Conservation (phyloP, 2,113 vertebrate species). For the Cariama cristata region DNA sequence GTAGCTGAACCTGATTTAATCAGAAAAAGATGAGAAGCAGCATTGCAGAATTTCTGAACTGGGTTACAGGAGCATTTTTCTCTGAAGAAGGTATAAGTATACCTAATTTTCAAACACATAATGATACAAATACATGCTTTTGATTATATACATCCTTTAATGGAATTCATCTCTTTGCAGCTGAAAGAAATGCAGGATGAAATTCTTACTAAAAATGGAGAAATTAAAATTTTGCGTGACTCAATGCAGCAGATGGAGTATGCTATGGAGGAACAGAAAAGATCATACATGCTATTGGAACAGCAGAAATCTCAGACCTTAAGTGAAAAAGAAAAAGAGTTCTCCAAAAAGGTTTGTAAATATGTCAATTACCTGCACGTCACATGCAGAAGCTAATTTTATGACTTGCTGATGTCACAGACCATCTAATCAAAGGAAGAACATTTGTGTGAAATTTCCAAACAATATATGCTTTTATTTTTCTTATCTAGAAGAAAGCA, state of each 20-base stretch:
- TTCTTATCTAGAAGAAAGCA: background rate
- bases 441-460: background rate
- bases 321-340: constrained; percentile 88
- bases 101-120: background rate
- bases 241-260: constrained; percentile 84
- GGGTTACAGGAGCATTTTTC: background rate
- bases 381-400: background rate
- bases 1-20: background rate
- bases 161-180: constrained; percentile 74
- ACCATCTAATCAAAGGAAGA: background rate
- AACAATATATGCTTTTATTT: background rate
- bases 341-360: constrained; percentile 86
- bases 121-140: background rate
- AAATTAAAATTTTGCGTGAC: constrained; percentile 92
- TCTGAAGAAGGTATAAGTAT: background rate
- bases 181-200: constrained; percentile 89
- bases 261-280: constrained; percentile 85
- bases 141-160: background rate
- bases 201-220: constrained; percentile 90
- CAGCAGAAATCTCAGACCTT: constrained; percentile 80
- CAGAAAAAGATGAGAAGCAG: background rate
- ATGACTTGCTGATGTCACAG: background rate
- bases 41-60: background rate
- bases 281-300: constrained; percentile 79
- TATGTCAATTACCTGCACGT: background rate